phyloP scores from a whole-genome alignment of 2,888 invertebrate genomes.

The Sinhomidia bicolor region DNA sequence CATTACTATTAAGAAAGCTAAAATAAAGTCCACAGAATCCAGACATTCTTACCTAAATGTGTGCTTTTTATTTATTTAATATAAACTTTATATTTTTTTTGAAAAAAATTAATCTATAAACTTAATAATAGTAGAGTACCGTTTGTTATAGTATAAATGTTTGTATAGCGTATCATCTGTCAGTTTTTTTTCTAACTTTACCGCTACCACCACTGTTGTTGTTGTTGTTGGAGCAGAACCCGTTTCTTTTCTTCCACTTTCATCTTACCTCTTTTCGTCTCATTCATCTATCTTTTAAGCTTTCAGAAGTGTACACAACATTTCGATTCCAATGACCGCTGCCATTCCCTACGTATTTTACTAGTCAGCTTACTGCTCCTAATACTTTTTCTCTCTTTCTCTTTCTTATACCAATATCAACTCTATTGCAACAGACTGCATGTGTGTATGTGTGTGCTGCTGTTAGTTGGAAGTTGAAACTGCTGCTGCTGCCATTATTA shows the following conservation, averaged over 20 bases:
- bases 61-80: no score
- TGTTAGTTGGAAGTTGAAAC: not conserved
- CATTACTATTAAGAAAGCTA: no score
- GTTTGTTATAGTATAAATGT: not conserved
- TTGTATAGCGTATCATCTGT: slow-evolving; percentile 39
- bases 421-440: not conserved
- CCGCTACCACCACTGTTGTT: not conserved
- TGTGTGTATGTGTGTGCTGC: no score
- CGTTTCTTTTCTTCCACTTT: slow-evolving; percentile 34
- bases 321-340: slow-evolving; percentile 62
- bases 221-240: slow-evolving; percentile 21
- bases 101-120: not conserved
- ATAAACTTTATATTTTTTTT: no score
- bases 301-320: slow-evolving; percentile 49
- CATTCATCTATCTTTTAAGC: slow-evolving; percentile 60
- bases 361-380: slow-evolving; percentile 29
- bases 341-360: slow-evolving; percentile 19
- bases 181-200: not conserved
- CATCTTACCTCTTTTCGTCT: slow-evolving; percentile 50
- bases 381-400: no score
- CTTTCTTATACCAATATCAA: slow-evolving; percentile 13
- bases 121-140: not conserved
- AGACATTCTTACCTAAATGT: no score
- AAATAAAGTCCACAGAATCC: no score
- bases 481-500: not conserved